phyloP scores from a whole-genome alignment of 37 sponge, comb jelly and placozoan species.

The Cliona cf. orientalis region DNA sequence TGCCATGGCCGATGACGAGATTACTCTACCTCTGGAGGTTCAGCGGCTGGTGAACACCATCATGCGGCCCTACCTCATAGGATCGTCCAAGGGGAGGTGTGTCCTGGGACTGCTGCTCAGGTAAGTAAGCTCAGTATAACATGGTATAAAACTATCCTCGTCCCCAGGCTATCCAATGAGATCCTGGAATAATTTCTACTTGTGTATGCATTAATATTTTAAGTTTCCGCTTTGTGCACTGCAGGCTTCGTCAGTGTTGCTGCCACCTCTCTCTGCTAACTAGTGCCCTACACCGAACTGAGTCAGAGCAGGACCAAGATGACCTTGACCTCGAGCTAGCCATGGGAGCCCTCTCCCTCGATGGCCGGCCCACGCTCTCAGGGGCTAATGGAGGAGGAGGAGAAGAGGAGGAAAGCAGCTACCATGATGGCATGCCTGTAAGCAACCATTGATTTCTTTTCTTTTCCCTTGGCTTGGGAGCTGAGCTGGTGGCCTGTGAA shows the following conservation, averaged over 20 bases:
- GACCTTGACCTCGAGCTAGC: constrained; percentile 36
- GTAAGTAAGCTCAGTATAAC: constrained; percentile 1
- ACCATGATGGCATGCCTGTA: background rate
- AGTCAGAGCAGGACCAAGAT: constrained; percentile 29
- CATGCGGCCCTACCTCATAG: background rate
- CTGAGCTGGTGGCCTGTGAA: too few species aligned
- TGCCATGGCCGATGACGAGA: too few species aligned
- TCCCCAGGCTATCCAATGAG: background rate
- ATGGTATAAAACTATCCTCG: too few species aligned
- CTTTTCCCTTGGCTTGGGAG: background rate
- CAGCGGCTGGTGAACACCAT: background rate
- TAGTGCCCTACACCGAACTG: constrained; percentile 16
- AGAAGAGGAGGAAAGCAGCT: background rate
- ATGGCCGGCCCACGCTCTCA: background rate
- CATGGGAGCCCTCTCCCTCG: constrained; percentile 50
- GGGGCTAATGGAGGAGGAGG: background rate
- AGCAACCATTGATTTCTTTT: background rate
- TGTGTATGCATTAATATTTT: too few species aligned
- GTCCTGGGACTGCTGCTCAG: constrained; percentile 42
- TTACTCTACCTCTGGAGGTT: constrained; percentile 1
- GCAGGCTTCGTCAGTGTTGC: constrained; percentile 73
- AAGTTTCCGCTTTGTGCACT: too few species aligned
- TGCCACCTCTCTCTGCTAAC: constrained; percentile 54
- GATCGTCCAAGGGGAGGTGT: background rate
- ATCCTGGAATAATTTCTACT: too few species aligned